A percentile compares a stretch with the other conserved stretches of the same genome.
phyloP scores from a whole-genome alignment of 2,113 vertebrate species.

The Tauraco erythrolophus region DNA sequence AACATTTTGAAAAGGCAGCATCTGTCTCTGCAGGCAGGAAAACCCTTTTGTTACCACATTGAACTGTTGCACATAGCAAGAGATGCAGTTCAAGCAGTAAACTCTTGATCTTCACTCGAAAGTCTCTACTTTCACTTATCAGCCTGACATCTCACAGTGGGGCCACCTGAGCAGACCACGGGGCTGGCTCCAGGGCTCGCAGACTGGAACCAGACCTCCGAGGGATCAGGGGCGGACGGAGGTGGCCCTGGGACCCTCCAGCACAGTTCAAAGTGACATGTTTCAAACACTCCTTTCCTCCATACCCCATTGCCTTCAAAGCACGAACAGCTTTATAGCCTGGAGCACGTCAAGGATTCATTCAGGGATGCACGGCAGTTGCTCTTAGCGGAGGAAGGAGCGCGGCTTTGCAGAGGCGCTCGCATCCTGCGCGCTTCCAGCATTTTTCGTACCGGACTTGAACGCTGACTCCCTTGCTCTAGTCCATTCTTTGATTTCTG shows the following conservation, averaged over 20 bases:
- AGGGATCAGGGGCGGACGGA: slow-evolving; percentile 34
- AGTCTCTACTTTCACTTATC: slow-evolving; percentile 86
- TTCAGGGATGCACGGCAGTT: not conserved
- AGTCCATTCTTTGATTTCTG: not conserved
- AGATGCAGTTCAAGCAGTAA: slow-evolving; percentile 43
- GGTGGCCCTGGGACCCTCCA: slow-evolving; percentile 74
- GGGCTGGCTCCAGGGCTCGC: slow-evolving; percentile 83
- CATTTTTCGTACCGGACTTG: not conserved
- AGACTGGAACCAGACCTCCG: slow-evolving; percentile 76
- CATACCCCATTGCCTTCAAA: slow-evolving; percentile 76
- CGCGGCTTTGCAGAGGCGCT: not conserved
- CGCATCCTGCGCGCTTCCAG: not conserved
- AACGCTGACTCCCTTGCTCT: not conserved
- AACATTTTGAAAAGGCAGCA: slow-evolving; percentile 29
- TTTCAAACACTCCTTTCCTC: slow-evolving; percentile 66
- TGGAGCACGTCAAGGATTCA: not conserved
- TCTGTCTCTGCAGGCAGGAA: slow-evolving; percentile 62
- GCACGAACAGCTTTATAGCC: slow-evolving; percentile 64
- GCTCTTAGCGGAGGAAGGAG: not conserved
- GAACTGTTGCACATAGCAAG: slow-evolving; percentile 39
- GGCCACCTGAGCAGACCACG: slow-evolving; percentile 82
- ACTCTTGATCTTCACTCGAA: slow-evolving; percentile 70
- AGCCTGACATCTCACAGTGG: slow-evolving; percentile 90
- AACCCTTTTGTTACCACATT: slow-evolving; percentile 50
- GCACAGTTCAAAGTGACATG: slow-evolving; percentile 82